Evolutionary conservation across 2,888 invertebrate genomes (phyloP).

Genomic region (Fragum fragum): DNA sequence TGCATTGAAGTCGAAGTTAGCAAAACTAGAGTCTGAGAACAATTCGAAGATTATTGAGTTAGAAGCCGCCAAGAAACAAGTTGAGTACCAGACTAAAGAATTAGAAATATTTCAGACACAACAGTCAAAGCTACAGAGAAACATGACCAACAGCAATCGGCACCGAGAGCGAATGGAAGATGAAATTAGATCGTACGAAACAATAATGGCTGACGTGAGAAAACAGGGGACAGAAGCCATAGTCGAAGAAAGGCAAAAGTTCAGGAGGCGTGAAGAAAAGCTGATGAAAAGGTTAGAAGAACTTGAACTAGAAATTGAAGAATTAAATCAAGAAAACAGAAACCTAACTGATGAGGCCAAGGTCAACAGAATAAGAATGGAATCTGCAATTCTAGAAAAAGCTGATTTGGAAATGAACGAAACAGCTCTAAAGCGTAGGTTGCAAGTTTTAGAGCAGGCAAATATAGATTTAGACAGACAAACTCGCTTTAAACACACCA

Average conservation of each 20-base stretch:
- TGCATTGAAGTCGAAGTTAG: slow-evolving; percentile 45
- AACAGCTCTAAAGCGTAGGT: slow-evolving; percentile 45
- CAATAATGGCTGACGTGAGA: slow-evolving; percentile 45
- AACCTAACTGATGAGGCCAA: slow-evolving; percentile 42
- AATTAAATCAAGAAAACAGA: slow-evolving; percentile 48
- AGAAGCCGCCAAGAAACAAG: slow-evolving; percentile 54
- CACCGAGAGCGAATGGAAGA: slow-evolving; percentile 54
- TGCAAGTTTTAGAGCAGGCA: slow-evolving; percentile 54
- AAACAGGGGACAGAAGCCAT: slow-evolving; percentile 57
- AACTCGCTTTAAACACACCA: slow-evolving; percentile 3
- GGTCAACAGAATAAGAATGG: slow-evolving; percentile 44
- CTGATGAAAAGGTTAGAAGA: slow-evolving; percentile 46
- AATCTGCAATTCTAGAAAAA: slow-evolving; percentile 42
- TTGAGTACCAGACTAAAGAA: slow-evolving; percentile 57
- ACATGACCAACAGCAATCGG: slow-evolving; percentile 30
- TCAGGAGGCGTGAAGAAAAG: slow-evolving; percentile 49
- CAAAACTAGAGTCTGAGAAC: slow-evolving; percentile 50
- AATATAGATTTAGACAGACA: slow-evolving; percentile 55
- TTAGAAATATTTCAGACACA: slow-evolving; percentile 57
- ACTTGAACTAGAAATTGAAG: slow-evolving; percentile 50
- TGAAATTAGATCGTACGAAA: slow-evolving; percentile 52
- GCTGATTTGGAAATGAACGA: slow-evolving; percentile 42
- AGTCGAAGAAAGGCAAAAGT: slow-evolving; percentile 42
- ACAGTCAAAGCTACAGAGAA: slow-evolving; percentile 38
- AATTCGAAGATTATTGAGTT: slow-evolving; percentile 50